These are phyloP conservation scores for Caiman crocodilus DNA, from an alignment of 2,797 vertebrate species.

Conservation along the genomic window DNA sequence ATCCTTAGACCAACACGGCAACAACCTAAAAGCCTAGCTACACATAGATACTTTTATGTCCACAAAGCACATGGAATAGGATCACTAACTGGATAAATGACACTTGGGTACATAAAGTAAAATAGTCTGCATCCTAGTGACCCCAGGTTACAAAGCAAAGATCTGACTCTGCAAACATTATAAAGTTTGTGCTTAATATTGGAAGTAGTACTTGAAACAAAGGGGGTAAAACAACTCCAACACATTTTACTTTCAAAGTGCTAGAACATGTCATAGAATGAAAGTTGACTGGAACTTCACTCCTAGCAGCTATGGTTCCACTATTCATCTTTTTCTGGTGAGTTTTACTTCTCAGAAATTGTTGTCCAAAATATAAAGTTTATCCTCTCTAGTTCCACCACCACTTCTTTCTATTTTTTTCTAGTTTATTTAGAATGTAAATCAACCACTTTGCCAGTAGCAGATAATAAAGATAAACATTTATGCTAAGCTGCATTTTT, in stretches of 20 bases:
- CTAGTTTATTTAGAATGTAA: conserved; percentile 79
- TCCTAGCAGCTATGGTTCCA: conserved; percentile 59
- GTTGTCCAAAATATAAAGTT: conserved; percentile 75
- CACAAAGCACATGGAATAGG: no score
- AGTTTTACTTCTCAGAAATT: conserved; percentile 73
- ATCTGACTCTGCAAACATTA: neutral
- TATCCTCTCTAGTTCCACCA: conserved; percentile 7
- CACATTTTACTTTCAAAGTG: conserved; percentile 42
- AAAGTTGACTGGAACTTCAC: conserved; percentile 67
- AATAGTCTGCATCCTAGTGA: no score
- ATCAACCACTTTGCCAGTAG: conserved; percentile 75
- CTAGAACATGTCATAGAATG: conserved; percentile 66
- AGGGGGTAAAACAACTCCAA: neutral
- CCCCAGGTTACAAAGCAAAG: neutral
- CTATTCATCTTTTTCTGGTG: conserved; percentile 43
- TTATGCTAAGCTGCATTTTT: conserved; percentile 80
- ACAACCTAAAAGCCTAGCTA: no score
- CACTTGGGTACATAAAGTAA: no score
- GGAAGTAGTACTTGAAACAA: neutral
- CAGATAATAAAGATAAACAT: conserved; percentile 82
- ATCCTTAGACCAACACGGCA: no score
- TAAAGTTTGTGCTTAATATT: neutral
- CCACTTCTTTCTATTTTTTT: conserved; percentile 29
- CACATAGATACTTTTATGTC: no score
- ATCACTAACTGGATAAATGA: no score